These are phyloP conservation scores for Myiagra hebetior DNA, from an alignment of 2,113 vertebrate genomes.

Conservation along the genomic window DNA sequence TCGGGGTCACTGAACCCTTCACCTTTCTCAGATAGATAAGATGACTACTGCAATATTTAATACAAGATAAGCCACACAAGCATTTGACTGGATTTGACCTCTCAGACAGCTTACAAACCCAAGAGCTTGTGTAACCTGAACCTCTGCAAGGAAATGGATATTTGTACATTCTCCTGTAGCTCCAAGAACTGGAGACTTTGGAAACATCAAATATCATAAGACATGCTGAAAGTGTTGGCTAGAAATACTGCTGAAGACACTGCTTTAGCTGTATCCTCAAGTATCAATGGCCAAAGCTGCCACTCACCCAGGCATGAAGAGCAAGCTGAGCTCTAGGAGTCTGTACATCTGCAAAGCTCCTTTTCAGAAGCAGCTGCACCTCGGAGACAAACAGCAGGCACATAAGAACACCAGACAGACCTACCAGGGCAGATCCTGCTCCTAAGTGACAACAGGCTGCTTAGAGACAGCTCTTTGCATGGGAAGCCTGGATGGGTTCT, in stretches of 20 bases:
- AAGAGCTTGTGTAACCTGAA: slow-evolving; percentile 46
- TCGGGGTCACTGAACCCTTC: slow-evolving; percentile 1
- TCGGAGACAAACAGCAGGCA: neutral
- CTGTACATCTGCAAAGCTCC: neutral
- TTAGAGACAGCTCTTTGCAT: neutral
- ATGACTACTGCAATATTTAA: slow-evolving; percentile 60
- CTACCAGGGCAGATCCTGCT: neutral
- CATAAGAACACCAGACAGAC: neutral
- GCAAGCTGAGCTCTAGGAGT: neutral
- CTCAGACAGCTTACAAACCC: slow-evolving; percentile 51
- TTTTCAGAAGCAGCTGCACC: neutral
- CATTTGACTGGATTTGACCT: slow-evolving; percentile 63
- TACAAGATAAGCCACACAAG: slow-evolving; percentile 50
- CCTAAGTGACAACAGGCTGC: neutral
- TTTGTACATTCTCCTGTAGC: neutral
- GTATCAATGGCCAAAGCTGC: neutral
- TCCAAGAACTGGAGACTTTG: neutral
- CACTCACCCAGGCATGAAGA: neutral
- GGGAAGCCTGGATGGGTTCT: neutral
- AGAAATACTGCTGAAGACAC: neutral
- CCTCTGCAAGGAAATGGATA: slow-evolving; percentile 21
- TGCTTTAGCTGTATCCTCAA: neutral
- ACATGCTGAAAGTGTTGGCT: neutral
- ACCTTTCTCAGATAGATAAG: slow-evolving; percentile 56
- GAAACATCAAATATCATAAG: neutral